Conservation (phyloP, 1,140 invertebrate species). For the Leptinotarsa defecta region DNA sequence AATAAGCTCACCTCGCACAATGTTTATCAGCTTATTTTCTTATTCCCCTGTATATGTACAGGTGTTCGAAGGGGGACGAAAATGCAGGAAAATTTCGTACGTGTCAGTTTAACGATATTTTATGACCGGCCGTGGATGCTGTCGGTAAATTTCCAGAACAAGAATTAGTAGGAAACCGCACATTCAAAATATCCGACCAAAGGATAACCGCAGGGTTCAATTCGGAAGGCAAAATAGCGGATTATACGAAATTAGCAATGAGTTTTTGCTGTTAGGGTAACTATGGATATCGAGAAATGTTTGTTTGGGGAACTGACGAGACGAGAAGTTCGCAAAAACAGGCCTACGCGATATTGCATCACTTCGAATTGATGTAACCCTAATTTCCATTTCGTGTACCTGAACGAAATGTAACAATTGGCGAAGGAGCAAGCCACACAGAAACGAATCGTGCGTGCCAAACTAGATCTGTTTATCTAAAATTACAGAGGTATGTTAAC, state of each 20-base stretch:
- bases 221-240: neutral
- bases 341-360: neutral
- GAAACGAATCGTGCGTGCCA: no score
- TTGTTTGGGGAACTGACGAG: neutral
- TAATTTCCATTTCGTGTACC: no score
- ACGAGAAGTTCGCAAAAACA: neutral
- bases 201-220: neutral
- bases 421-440: no score
- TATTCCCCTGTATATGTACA: slow-evolving; percentile 13
- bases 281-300: neutral
- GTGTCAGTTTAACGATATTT: slow-evolving; percentile 24
- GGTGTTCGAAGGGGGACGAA: slow-evolving; percentile 8
- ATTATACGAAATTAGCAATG: neutral
- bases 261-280: neutral
- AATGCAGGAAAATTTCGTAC: slow-evolving; percentile 7
- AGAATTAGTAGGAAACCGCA: slow-evolving; percentile 7
- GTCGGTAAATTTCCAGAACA: neutral
- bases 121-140: neutral
- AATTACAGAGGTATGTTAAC: no score
- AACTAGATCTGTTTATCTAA: no score
- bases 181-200: neutral
- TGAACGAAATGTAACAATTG: no score
- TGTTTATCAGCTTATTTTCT: slow-evolving; percentile 12
- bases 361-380: no score
- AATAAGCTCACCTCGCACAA: slow-evolving; percentile 7